Evolutionary conservation across 2,113 vertebrate species (phyloP).

Genomic region (Mungos mungo): DNA sequence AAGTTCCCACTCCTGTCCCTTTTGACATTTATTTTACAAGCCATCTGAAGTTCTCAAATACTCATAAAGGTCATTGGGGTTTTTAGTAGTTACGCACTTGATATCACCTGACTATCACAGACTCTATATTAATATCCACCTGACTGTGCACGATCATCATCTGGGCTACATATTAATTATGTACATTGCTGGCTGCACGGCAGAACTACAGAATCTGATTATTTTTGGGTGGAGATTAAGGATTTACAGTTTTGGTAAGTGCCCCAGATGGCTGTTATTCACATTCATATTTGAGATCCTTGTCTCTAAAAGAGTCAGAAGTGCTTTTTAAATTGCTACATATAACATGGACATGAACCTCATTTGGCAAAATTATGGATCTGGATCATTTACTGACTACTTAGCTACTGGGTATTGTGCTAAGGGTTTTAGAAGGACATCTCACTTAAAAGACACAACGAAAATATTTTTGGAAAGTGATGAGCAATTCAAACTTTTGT

Average conservation of each 20-base stretch:
- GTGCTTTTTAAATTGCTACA: not conserved
- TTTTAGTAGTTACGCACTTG: not conserved
- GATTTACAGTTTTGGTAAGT: not conserved
- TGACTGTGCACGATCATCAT: not conserved
- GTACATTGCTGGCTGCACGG: not conserved
- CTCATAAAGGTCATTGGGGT: constrained; percentile 26
- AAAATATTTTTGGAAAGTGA: constrained; percentile 18
- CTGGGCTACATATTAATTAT: not conserved
- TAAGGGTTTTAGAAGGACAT: not conserved
- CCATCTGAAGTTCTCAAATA: not conserved
- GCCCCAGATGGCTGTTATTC: not conserved
- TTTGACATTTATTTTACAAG: constrained; percentile 57
- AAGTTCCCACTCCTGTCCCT: not conserved
- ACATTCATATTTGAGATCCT: not conserved
- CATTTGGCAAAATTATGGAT: not conserved
- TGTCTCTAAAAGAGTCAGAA: constrained; percentile 10
- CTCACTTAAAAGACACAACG: not conserved
- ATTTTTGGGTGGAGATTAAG: not conserved
- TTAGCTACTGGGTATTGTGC: not conserved
- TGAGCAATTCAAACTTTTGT: not conserved
- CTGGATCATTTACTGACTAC: not conserved
- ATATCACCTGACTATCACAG: constrained; percentile 1
- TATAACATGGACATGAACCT: not conserved
- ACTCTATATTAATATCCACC: not conserved
- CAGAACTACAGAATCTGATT: not conserved